Conservation (phyloP, 2,888 invertebrate species). For the Machimus rusticus region DNA sequence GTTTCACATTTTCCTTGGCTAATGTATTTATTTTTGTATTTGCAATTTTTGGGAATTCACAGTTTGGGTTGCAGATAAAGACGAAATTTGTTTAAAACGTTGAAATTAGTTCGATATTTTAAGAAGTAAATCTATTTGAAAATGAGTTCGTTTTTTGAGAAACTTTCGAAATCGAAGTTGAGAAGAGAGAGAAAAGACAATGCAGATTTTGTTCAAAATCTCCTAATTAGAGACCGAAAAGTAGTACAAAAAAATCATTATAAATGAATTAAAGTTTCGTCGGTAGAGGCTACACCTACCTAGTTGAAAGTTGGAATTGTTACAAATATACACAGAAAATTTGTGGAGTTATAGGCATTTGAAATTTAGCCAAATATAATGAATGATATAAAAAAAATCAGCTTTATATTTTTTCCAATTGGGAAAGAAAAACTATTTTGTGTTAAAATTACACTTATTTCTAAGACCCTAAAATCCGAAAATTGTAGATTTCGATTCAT, state of each 20-base stretch:
- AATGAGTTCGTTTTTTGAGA: not conserved
- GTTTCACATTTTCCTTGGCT: slow-evolving; percentile 3
- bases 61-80: not conserved
- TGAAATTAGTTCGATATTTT: not conserved
- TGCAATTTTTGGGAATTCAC: not conserved
- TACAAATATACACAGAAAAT: no score
- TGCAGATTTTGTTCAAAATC: no score
- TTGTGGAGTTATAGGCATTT: no score
- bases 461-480: not conserved
- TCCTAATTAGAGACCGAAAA: not conserved
- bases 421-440: no score
- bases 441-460: no score
- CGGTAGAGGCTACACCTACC: no score
- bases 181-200: not conserved
- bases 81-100: not conserved
- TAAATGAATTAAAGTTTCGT: not conserved
- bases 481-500: not conserved
- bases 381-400: no score
- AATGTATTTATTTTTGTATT: not conserved
- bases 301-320: no score
- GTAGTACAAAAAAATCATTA: not conserved
- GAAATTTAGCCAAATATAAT: no score
- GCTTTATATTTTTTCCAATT: no score
- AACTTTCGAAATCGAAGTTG: no score
- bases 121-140: not conserved